A percentile compares a stretch with the other conserved stretches of the same genome.
These are phyloP conservation scores for Oreotragus oreotragus DNA, from an alignment of 2,113 vertebrate genomes.

Conservation along the genomic window DNA sequence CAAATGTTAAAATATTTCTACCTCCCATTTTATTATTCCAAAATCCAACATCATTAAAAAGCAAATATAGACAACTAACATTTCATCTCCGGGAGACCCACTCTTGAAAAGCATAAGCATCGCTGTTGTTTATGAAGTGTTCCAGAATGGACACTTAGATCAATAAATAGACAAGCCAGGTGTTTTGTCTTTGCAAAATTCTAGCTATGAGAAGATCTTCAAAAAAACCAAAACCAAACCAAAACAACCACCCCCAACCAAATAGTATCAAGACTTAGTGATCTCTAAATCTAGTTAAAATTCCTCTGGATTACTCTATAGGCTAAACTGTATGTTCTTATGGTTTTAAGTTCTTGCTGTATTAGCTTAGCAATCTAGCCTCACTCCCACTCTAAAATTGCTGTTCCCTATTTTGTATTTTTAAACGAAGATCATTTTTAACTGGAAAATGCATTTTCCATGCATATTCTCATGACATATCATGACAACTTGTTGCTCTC, in stretches of 20 bases:
- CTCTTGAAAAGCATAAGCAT: constrained; percentile 54
- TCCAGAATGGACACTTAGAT: constrained; percentile 61
- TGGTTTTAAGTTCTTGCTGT: background rate
- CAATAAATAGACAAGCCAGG: constrained; percentile 10
- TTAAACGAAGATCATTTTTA: constrained; percentile 22
- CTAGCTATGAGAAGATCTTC: background rate
- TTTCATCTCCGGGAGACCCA: constrained; percentile 60
- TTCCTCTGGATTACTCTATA: constrained; percentile 7
- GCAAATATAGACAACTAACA: constrained; percentile 63
- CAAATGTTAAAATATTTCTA: background rate
- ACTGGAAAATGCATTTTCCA: background rate
- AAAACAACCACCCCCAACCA: background rate
- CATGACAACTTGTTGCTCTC: background rate
- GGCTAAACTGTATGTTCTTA: background rate
- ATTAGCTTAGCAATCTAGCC: background rate
- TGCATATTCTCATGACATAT: background rate
- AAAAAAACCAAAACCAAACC: background rate
- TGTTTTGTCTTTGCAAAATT: constrained; percentile 41
- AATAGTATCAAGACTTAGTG: background rate
- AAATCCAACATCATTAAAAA: constrained; percentile 8
- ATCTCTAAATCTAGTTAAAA: constrained; percentile 42
- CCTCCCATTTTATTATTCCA: background rate
- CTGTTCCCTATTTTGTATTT: background rate
- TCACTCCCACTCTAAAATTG: background rate
- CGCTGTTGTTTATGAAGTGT: constrained; percentile 19